These are phyloP conservation scores for Platynereis dumerilii DNA, from an alignment of 2,888 invertebrate species.

Conservation along the genomic window DNA sequence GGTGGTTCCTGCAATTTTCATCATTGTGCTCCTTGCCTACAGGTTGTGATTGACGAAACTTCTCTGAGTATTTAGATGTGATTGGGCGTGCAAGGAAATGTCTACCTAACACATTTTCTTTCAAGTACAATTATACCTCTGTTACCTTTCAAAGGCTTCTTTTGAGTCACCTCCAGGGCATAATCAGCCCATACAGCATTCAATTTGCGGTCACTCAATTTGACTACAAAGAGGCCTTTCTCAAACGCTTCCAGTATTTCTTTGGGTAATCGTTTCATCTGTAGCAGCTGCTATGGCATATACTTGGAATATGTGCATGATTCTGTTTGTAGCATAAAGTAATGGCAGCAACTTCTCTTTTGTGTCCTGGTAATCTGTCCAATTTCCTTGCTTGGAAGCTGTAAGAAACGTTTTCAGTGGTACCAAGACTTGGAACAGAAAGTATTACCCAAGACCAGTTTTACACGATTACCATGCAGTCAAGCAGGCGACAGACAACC, in stretches of 20 bases:
- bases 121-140: slow-evolving; percentile 15
- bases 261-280: slow-evolving; percentile 6
- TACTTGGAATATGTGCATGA: slow-evolving; percentile 8
- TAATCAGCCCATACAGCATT: slow-evolving; percentile 15
- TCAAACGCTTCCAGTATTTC: background rate
- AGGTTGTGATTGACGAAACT: too few relatives aligned
- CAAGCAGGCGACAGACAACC: too few relatives aligned
- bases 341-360: slow-evolving; percentile 10
- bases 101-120: background rate
- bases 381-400: too few relatives aligned
- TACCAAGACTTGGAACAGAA: too few relatives aligned
- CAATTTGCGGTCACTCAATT: slow-evolving; percentile 1
- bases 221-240: background rate
- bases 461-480: too few relatives aligned
- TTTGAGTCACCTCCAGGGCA: slow-evolving; percentile 10
- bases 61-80: slow-evolving; percentile 5
- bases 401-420: too few relatives aligned
- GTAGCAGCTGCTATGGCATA: background rate
- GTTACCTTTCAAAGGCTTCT: slow-evolving; percentile 7
- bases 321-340: slow-evolving; percentile 12
- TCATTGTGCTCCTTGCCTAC: too few relatives aligned
- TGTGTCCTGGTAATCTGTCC: background rate
- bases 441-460: too few relatives aligned
- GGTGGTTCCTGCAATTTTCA: too few relatives aligned
- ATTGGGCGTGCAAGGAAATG: slow-evolving; percentile 10